Base-by-base conservation (phyloP, 2,113 vertebrate species). In the Pollachius pollachius region DNA sequence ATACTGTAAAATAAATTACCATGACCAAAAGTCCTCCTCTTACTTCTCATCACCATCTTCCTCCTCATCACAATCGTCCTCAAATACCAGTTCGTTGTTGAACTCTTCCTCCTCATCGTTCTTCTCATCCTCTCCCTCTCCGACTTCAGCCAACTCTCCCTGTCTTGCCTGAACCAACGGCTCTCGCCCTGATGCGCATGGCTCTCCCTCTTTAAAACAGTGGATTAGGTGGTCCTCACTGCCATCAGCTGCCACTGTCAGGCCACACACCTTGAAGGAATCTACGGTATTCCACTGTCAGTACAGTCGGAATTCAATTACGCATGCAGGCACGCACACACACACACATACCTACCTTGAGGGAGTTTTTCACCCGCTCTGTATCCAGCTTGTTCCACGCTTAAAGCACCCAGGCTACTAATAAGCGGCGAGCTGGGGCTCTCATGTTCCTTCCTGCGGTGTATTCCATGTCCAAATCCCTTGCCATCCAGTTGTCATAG, bases 191-290 rank as follows among this genome's bases (percentile, higher is more conserved):
- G 66, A 12, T 27, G 66, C 52, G 54, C 66, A 68, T 17, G 41
- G 61, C 21, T 71, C 2, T 64, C 64, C 64, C 65, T 73, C 58
- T 52, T 58, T 61, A 25, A 73, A 73, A 23, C 65, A 73, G 37
- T 62, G 71, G 58, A 73, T 73, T 13, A 73, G 13, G 37, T 37
- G 3, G 34, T 37, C 34, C 7, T 37, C 34, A 37, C 34, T 37
- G 4, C 34, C 34, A 8, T 37, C 37, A 41, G 37, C 9, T 41
- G 5, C 25, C 17, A 37, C 60, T 27, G 71, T 30, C 58, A 54
- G 58, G 3, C 70, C 70, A 66, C 64, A 65, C 15, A 65, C 64
- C 30, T 65, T 2, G 54, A 62, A 62, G 23, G 61, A 41, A 23
- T 23, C 21, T 23, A 62, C 21, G 23, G 23, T 21, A 62, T 62